Evolutionary conservation across 2,113 vertebrate species (phyloP).

Genomic region (Nymphicus hollandicus): DNA sequence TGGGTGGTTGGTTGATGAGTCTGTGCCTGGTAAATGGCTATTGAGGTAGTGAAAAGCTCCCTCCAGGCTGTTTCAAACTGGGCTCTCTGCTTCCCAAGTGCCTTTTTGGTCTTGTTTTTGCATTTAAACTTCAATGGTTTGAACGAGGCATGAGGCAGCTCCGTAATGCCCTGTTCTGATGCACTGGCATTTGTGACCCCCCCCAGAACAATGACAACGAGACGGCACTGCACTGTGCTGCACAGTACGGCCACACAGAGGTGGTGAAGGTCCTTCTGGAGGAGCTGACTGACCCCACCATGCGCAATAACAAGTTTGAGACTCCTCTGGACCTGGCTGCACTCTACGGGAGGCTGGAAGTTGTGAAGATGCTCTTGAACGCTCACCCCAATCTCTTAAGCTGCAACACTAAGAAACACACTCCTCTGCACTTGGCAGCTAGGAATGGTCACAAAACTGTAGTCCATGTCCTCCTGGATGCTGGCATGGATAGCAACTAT

Average conservation of each 20-base stretch:
- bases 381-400: constrained; percentile 95
- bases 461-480: constrained; percentile 90
- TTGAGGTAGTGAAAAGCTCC: background rate
- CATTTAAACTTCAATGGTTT: constrained; percentile 57
- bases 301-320: constrained; percentile 98
- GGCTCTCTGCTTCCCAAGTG: background rate
- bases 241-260: constrained; percentile 92
- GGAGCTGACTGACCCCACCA: constrained; percentile 96
- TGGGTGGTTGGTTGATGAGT: background rate
- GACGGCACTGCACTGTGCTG: constrained; percentile 94
- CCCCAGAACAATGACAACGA: constrained; percentile 97
- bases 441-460: constrained; percentile 91
- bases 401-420: constrained; percentile 95
- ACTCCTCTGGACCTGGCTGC: constrained; percentile 94
- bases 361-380: constrained; percentile 92
- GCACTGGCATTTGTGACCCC: background rate
- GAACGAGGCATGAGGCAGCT: background rate
- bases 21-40: background rate
- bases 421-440: constrained; percentile 91
- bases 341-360: constrained; percentile 93
- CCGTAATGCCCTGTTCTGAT: background rate
- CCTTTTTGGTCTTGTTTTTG: constrained; percentile 7
- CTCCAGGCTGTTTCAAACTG: background rate
- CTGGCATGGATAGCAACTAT: constrained; percentile 98
- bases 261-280: constrained; percentile 95